A percentile compares a stretch with the other conserved stretches of the same genome.
Conservation (phyloP, 2,113 vertebrate species). For the Orycteropus afer region DNA sequence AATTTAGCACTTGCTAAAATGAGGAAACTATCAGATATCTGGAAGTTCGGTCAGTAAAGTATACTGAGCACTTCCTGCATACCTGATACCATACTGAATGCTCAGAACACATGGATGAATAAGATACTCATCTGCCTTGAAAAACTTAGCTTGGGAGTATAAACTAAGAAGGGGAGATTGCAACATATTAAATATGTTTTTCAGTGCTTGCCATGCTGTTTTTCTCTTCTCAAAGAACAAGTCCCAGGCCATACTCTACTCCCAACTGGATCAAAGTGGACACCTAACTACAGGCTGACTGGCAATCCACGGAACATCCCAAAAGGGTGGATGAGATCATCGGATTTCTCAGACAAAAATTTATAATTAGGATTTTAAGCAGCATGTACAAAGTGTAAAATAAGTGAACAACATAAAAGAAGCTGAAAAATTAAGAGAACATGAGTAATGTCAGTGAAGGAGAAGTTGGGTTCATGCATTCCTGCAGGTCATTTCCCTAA, state of each 20-base stretch:
- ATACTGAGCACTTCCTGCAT: neutral
- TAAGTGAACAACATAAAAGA: neutral
- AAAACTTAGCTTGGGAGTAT: neutral
- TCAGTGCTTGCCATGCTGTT: neutral
- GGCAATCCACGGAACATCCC: neutral
- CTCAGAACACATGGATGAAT: neutral
- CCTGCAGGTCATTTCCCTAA: neutral
- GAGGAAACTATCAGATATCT: neutral
- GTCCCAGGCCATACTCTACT: neutral
- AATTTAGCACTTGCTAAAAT: constrained; percentile 31
- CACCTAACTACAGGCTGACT: neutral
- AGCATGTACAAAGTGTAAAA: neutral
- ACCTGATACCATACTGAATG: neutral
- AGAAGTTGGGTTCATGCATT: neutral
- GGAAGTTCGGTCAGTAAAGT: neutral
- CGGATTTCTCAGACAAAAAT: neutral
- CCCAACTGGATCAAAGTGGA: neutral
- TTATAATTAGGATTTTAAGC: neutral
- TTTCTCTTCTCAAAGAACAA: neutral
- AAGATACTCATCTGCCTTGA: neutral
- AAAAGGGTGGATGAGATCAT: neutral
- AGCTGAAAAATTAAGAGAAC: neutral
- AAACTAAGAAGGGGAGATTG: neutral
- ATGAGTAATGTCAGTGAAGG: neutral
- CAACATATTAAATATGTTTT: neutral